Evolutionary conservation across 2,797 vertebrate species (phyloP), one percentile per base, ranked within the genome.

Genomic region (Melanotaenia boesemani): DNA sequence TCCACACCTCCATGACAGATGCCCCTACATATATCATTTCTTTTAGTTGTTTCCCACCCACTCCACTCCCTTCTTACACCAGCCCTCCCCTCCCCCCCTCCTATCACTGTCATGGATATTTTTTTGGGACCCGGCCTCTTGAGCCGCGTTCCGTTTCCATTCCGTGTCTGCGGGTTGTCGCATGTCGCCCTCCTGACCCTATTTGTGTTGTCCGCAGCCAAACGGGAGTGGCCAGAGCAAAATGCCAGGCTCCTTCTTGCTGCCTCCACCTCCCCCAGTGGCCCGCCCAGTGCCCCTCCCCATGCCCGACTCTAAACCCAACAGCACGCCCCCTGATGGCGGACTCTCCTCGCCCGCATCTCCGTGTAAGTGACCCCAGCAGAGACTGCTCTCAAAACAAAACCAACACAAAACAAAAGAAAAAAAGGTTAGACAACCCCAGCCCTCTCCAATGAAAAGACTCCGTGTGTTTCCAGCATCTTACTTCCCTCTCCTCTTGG

Each of bases 221-320:
- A 97, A 96, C 96, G 96, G 96, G 95, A 96, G 96, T 93, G 94
- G 96, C 95, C 97, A 97, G 96, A 96, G 96, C 96, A 98, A 98
- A 96, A 96, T 97, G 95, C 95, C 96, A 92, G 95, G 96, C 95
- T 97, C 97, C 95, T 97, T 97, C 97, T 96, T 97, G 95, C 96
- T 97, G 95, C 96, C 96, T 91, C 97, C 97, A 89, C 96, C 97
- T 91, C 96, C 97, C 95, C 97, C 97, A 92, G 96, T 98, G 96
- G 97, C 97, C 95, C 96, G 97, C 93, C 97, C 97, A 92, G 95
- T 98, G 95, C 97, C 97, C 95, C 96, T 98, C 95, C 96, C 97
- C 93, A 96, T 97, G 94, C 94, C 96, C 95, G 97, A 98, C 95
- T 95, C 97, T 95, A 98, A 95, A 94, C 92, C 94, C 94, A 94